Evolutionary conservation across 2,888 invertebrate species (phyloP).

Genomic region (Plemyria rubiginata): DNA sequence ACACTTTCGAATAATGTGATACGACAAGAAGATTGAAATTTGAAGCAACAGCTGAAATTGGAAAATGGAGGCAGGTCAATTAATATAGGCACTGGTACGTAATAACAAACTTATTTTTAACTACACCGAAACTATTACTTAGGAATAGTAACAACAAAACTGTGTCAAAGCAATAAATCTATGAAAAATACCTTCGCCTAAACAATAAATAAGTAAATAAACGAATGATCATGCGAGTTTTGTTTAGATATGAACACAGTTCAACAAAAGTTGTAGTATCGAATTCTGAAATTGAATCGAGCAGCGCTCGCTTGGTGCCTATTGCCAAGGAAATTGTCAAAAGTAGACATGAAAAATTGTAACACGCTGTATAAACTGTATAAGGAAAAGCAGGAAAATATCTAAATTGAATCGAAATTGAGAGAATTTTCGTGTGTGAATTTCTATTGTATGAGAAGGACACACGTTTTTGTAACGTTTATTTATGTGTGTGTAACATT

Average conservation of each 20-base stretch:
- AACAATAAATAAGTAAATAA: not conserved
- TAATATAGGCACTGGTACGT: too few species aligned
- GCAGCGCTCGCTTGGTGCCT: slow-evolving; percentile 4
- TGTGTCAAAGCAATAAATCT: too few species aligned
- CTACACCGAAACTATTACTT: too few species aligned
- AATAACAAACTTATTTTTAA: too few species aligned
- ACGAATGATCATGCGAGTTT: not conserved
- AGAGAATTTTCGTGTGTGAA: slow-evolving; percentile 55
- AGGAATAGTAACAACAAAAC: too few species aligned
- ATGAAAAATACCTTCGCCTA: too few species aligned
- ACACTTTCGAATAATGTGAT: too few species aligned
- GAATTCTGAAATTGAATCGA: slow-evolving; percentile 18
- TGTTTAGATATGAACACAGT: not conserved
- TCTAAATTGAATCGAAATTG: slow-evolving; percentile 70
- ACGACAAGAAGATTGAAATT: too few species aligned
- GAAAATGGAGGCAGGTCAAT: too few species aligned
- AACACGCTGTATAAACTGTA: slow-evolving; percentile 50
- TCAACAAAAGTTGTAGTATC: not conserved
- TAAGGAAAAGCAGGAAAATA: slow-evolving; percentile 48
- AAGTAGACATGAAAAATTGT: slow-evolving; percentile 32
- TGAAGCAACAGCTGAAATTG: too few species aligned
- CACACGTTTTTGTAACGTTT: slow-evolving; percentile 26
- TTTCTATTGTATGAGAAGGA: slow-evolving; percentile 39
- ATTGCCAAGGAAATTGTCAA: slow-evolving; percentile 22
- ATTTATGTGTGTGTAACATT: slow-evolving; percentile 23